Evolutionary conservation across 2,113 vertebrate species (phyloP), one percentile per base, ranked within the genome.

Genomic region (Chlorodrepanis virens): DNA sequence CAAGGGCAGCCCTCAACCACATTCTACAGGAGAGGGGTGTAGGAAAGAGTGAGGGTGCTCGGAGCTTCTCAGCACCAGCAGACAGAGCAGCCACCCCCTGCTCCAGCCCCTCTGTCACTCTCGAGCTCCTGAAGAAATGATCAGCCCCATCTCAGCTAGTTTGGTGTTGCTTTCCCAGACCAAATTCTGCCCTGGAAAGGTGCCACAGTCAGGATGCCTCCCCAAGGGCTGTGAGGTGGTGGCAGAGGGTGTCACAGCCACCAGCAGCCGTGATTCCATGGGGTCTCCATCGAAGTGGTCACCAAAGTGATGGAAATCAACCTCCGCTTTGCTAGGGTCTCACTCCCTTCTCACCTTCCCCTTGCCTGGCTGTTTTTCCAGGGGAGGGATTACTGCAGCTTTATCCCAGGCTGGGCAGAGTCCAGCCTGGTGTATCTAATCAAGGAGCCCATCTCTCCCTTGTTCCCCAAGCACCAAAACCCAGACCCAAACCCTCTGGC

Each of bases 321-420:
- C 14, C 35, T 42, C n/a, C 63, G 47, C 28, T n/a, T 16, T 0
- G 1, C 1, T 1, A 4, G 8, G 45, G 16, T 4, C 50, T 61
- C 33, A 23, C 29, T 69, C 50, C 13, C 21, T 60, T 35, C 69
- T 61, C 54, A 17, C 13, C 22, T 29, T 70, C 31, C 64, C 27
- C 2, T 59, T 37, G 28, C 27, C 25, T 63, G 71, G 16, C 60
- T 71, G 3, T 4, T 79, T 80, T 64, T 44, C 67, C 72, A 9
- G 13, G 25, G 52, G 1, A 78, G 22, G 18, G 27, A 33, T 35
- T 21, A 11, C 59, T 94, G 54, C 72, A 74, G 64, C 56, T 89
- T 68, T 52, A 63, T 64, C 64, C 76, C 31, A 27, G 37, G 21
- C 29, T 57, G 54, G 33, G 54, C 69, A 65, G 44, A 50, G 39